Percentiles rank a stretch among this genome's conserved stretches.
Conservation (phyloP, 2,113 vertebrate genomes). For the Ginglymostoma cirratum region DNA sequence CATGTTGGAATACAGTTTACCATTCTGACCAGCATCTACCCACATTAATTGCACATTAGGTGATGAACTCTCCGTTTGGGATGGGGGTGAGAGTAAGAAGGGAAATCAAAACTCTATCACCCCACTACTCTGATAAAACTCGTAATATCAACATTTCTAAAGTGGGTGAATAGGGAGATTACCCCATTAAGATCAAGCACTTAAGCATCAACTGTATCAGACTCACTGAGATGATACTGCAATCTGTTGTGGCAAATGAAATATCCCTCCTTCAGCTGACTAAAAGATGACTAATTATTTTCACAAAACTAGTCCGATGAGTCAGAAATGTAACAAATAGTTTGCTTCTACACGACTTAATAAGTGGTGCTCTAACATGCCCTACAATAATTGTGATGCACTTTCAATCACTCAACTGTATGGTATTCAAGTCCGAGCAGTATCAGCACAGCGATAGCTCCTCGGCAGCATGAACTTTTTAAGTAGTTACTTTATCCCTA, state of each 20-base stretch:
- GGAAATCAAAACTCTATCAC: neutral
- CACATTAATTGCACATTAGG: neutral
- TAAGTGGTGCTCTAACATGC: slow-evolving; percentile 1
- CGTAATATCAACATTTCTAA: neutral
- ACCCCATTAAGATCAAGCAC: neutral
- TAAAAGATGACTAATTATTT: slow-evolving; percentile 21
- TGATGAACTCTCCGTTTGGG: neutral
- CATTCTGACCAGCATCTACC: neutral
- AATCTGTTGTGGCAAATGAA: neutral
- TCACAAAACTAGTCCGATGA: slow-evolving; percentile 5
- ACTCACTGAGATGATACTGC: neutral
- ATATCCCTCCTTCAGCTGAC: neutral
- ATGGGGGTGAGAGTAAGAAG: neutral
- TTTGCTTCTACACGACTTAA: slow-evolving; percentile 24
- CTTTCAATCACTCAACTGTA: neutral
- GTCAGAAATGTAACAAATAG: slow-evolving; percentile 31
- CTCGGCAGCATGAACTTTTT: neutral
- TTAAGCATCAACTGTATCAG: neutral
- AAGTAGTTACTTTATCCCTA: neutral
- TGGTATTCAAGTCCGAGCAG: neutral
- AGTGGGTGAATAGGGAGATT: neutral
- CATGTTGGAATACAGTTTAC: neutral
- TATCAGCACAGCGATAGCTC: neutral
- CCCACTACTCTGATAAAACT: neutral
- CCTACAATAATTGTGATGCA: neutral